These are phyloP conservation scores for Azorinus chamasolen DNA, from an alignment of 2,888 invertebrate species.

Conservation along the genomic window DNA sequence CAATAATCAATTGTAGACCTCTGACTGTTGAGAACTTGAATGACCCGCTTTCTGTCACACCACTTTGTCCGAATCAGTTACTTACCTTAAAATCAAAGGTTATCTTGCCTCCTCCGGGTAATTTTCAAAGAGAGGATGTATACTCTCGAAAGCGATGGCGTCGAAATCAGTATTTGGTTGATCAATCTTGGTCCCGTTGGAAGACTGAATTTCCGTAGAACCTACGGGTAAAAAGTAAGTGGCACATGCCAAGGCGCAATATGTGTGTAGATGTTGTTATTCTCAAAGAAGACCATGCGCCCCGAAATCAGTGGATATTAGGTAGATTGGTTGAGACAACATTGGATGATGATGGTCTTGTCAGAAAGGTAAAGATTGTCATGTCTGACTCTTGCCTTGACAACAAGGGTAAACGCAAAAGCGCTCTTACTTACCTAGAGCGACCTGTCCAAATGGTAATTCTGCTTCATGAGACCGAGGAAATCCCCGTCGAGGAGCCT, in stretches of 20 bases:
- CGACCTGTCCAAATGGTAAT: slow-evolving; percentile 50
- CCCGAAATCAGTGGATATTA: slow-evolving; percentile 39
- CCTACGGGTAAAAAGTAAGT: slow-evolving; percentile 16
- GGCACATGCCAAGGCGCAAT: slow-evolving; percentile 18
- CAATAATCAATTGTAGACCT: slow-evolving; percentile 64
- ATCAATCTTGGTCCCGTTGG: slow-evolving; percentile 58
- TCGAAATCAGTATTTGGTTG: slow-evolving; percentile 35
- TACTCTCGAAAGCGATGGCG: slow-evolving; percentile 61
- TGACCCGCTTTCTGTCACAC: slow-evolving; percentile 39
- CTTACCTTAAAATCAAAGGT: slow-evolving; percentile 57
- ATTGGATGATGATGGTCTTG: slow-evolving; percentile 26
- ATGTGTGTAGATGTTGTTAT: slow-evolving; percentile 44
- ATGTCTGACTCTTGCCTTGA: slow-evolving; percentile 10
- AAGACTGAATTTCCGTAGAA: slow-evolving; percentile 40
- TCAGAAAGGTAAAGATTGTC: slow-evolving; percentile 41
- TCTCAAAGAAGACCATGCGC: slow-evolving; percentile 32
- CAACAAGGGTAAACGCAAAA: slow-evolving; percentile 1
- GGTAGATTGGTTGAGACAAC: slow-evolving; percentile 17
- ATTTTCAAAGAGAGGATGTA: slow-evolving; percentile 51
- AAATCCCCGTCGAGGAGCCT: slow-evolving; percentile 17
- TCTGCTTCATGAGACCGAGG: slow-evolving; percentile 33
- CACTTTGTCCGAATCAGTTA: slow-evolving; percentile 63
- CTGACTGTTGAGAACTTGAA: slow-evolving; percentile 44
- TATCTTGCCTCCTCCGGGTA: slow-evolving; percentile 58
- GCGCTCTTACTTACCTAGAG: slow-evolving; percentile 18